Conservation (phyloP, 2,797 vertebrate species). For the Gallinago nigripennis region DNA sequence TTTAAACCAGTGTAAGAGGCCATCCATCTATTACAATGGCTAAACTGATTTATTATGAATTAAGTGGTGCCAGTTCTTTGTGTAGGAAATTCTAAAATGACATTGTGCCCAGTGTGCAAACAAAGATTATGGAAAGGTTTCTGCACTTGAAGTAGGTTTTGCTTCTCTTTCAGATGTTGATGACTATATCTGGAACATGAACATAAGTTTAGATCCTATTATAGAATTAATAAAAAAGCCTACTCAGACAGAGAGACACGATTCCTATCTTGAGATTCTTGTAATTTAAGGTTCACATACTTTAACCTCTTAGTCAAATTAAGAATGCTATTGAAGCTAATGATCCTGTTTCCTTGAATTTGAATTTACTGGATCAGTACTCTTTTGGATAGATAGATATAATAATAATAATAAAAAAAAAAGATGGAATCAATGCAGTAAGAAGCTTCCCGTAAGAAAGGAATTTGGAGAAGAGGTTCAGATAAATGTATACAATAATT, state of each 20-base stretch:
- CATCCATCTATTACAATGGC: slow-evolving; percentile 51
- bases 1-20: slow-evolving; percentile 23
- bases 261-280: slow-evolving; percentile 40
- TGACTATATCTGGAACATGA: slow-evolving; percentile 24
- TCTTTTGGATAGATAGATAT: not conserved
- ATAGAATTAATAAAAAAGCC: slow-evolving; percentile 26
- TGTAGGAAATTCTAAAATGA: slow-evolving; percentile 53
- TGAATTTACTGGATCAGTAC: slow-evolving; percentile 47
- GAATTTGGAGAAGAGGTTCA: not conserved
- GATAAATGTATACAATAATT: not conserved
- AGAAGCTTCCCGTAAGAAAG: slow-evolving; percentile 6
- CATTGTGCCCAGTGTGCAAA: slow-evolving; percentile 40
- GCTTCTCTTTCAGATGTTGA: slow-evolving; percentile 19
- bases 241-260: slow-evolving; percentile 43
- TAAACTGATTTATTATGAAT: slow-evolving; percentile 65
- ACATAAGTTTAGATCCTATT: slow-evolving; percentile 10
- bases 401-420: not conserved
- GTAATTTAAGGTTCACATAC: slow-evolving; percentile 22
- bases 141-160: slow-evolving; percentile 17
- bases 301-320: slow-evolving; percentile 53
- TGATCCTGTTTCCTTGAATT: slow-evolving; percentile 56
- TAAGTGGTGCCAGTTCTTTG: slow-evolving; percentile 62
- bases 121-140: slow-evolving; percentile 35
- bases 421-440: not conserved
- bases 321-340: slow-evolving; percentile 23